Base-by-base conservation (phyloP, 2,797 vertebrate genomes). In the Steatocranus sp. region DNA sequence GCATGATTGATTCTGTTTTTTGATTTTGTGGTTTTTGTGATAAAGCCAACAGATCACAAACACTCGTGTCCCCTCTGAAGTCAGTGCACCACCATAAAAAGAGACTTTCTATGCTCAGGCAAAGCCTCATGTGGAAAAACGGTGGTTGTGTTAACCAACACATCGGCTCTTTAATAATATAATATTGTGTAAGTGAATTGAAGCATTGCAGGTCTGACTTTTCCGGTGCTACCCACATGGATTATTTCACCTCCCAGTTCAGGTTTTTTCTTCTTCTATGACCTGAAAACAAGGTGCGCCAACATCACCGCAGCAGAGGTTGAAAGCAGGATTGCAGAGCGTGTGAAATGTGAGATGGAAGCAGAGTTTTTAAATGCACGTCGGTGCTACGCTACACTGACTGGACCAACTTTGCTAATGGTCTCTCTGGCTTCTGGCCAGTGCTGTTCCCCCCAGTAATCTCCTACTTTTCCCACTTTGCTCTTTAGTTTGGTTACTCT, bases 351-450 rank as follows among this genome's bases (percentile, higher is more conserved):
- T 50, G 82, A 91, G 84, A 23, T 5, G 68, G 46, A 70, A n/a
- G 48, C 41, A 18, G 61, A 38, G 23, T 53, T 74, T 80, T 70
- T 84, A 11, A 38, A 83, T 77, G 74, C 38, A 76, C 34, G 17
- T 81, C n/a, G 12, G 9, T 10, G 86, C 58, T 49, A 81, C 27
- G 91, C 91, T 87, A 75, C 87, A 3, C 50, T 32, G 80, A 83
- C 50, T 25, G 4, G 11, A 8, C 80, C 8, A 12, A 61, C 81
- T 7, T 8, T 8, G 43, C 90, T 92, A 92, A 93, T 93, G 91
- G 83, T 51, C 73, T 7, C 1, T 75, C 84, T 91, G 93, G 92
- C 76, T 30, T 20, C 43, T 41, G 2, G 87, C 92, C 93, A 91
- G 11, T 36, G 9, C 41, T 1, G 18, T 23, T 78, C 4, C 41